Evolutionary conservation across 1,140 invertebrate species (phyloP).

Genomic region (Episyrphus balteatus): DNA sequence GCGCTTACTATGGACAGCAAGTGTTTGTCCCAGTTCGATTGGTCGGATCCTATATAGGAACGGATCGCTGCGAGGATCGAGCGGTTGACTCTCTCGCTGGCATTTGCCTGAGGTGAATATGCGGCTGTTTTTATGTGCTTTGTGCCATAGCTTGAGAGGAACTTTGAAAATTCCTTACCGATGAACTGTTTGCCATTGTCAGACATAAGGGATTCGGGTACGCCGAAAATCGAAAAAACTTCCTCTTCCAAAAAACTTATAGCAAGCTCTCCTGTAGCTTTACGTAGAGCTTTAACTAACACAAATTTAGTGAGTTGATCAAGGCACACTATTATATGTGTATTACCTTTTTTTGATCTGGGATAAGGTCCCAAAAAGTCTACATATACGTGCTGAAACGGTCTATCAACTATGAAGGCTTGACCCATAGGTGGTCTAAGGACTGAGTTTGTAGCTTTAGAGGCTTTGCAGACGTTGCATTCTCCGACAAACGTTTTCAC

Average conservation of each 20-base stretch:
- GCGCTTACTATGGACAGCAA: slow-evolving; percentile 2
- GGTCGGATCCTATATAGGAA: background rate
- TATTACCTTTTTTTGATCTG: slow-evolving; percentile 4
- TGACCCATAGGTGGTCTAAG: too few relatives aligned
- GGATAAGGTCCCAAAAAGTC: slow-evolving; percentile 8
- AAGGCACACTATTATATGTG: slow-evolving; percentile 1
- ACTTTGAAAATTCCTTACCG: background rate
- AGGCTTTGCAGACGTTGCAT: slow-evolving; percentile 2
- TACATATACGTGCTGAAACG: slow-evolving; percentile 8
- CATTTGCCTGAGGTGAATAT: too few relatives aligned
- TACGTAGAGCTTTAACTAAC: slow-evolving; percentile 1
- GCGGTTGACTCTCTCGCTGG: too few relatives aligned
- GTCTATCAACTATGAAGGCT: slow-evolving; percentile 4
- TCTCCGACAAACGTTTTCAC: background rate
- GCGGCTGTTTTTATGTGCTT: too few relatives aligned
- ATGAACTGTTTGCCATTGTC: background rate
- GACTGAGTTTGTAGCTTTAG: slow-evolving; percentile 5
- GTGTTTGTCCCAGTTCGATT: slow-evolving; percentile 3
- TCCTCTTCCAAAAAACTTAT: slow-evolving; percentile 1
- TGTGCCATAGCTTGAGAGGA: slow-evolving; percentile 1
- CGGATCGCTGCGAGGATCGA: too few relatives aligned
- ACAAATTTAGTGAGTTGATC: slow-evolving; percentile 6
- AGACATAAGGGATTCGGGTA: background rate
- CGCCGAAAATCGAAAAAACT: background rate
- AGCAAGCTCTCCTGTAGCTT: background rate